Evolutionary conservation across 1,140 invertebrate species (phyloP), one percentile per base, ranked within the genome.

Genomic region (Geopemphigus sp.): DNA sequence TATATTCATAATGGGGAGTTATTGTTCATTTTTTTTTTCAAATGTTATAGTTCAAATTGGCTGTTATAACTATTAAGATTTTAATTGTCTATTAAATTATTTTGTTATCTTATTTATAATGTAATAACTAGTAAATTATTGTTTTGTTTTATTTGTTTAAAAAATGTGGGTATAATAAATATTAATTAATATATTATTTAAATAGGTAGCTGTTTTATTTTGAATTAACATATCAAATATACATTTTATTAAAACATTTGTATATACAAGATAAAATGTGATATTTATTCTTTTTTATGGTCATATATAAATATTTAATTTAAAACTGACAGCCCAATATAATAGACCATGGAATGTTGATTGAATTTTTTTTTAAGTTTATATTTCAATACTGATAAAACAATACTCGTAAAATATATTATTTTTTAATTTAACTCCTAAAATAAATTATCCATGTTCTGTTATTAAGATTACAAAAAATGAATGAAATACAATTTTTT

Each of bases 51-150:
- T 57, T 78, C 57, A 47, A 78, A 78, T 47, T 78, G 74, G 56
- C 74, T 78, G 74, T 78, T 78, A 78, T 78, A 78, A 61, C 32
- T 78, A 78, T 10, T 76, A 78, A 26, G 56, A 61, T 78, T 78
- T 61, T 76, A 61, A 59, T 26, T 70, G 24, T 47, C 24, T 70
- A 70, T 70, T 76, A 59, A 78, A 78, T 61, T 78, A 78, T 61
- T 63, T 78, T 59, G 74, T 78, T 78, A 78, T 78, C 72, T 59
- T 76, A 17, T 59, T 78, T 59, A 47, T 78, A 47, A 63, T 59
- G 11, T 59, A 57, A 63, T 63, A 63, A 50, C 47, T 47, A 78
- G 32, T 47, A 78, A 78, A 78, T 50, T 39, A 76, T 59, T 73
- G 50, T 73, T 54, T 73, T 61, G 73, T 76, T 76, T 39, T 59